Evolutionary conservation across 2,113 vertebrate species (phyloP).

Genomic region (Ammospiza nelsoni): DNA sequence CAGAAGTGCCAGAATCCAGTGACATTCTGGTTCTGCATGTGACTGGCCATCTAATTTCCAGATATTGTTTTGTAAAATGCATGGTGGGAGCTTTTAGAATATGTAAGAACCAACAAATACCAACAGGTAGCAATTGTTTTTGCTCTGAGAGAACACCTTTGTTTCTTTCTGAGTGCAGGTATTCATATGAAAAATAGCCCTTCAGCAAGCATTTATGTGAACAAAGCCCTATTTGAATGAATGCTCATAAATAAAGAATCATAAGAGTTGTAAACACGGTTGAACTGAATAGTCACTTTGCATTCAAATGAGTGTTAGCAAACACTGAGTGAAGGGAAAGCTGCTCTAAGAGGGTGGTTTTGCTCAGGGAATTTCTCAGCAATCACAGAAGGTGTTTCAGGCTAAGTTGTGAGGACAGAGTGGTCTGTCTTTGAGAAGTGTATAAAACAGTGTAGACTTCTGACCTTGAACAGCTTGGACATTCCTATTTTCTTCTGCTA

Average conservation of each 20-base stretch:
- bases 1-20: not conserved
- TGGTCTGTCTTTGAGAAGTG: not conserved
- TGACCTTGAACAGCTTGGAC: not conserved
- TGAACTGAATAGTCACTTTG: not conserved
- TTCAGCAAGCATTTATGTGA: constrained; percentile 34
- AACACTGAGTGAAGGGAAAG: not conserved
- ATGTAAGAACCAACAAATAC: not conserved
- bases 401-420: not conserved
- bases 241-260: constrained; percentile 36
- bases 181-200: constrained; percentile 45
- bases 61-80: not conserved
- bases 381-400: not conserved
- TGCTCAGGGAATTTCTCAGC: not conserved
- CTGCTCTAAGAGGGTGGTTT: not conserved
- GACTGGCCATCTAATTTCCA: not conserved
- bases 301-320: constrained; percentile 1
- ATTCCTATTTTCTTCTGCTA: not conserved
- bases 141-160: not conserved
- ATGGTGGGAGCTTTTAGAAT: not conserved
- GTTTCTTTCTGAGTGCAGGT: constrained; percentile 8
- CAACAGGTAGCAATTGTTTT: constrained; percentile 15
- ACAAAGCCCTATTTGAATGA: constrained; percentile 23
- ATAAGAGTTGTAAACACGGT: not conserved
- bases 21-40: not conserved
- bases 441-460: not conserved